phyloP scores from a whole-genome alignment of 2,888 invertebrate species.

The Parasteatoda lunata region DNA sequence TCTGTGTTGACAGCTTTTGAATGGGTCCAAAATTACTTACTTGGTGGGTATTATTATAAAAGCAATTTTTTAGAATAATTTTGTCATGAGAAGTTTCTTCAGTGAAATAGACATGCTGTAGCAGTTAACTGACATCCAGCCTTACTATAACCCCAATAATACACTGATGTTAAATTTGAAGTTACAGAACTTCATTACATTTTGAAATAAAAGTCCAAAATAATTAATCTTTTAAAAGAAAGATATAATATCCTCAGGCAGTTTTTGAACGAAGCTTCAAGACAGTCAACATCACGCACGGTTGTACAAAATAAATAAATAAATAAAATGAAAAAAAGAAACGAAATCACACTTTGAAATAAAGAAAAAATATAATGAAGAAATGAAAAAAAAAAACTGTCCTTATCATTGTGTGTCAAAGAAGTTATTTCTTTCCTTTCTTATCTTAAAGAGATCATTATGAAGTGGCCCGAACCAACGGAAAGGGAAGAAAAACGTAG shows the following conservation, averaged over 20 bases:
- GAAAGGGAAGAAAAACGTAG: conserved; percentile 21
- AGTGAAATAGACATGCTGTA: too few relatives aligned
- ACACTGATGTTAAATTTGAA: too few relatives aligned
- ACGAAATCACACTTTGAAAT: conserved; percentile 14
- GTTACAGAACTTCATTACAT: too few relatives aligned
- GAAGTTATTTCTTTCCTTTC: conserved; percentile 36
- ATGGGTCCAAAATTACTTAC: too few relatives aligned
- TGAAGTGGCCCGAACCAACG: neutral
- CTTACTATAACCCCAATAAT: too few relatives aligned
- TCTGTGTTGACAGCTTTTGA: too few relatives aligned
- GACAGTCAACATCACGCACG: neutral
- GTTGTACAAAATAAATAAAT: neutral
- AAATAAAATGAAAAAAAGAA: neutral
- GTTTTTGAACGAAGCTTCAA: neutral
- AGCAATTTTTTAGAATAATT: too few relatives aligned
- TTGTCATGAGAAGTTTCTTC: too few relatives aligned
- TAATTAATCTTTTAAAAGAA: too few relatives aligned
- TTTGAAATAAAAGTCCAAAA: too few relatives aligned
- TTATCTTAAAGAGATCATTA: conserved; percentile 52
- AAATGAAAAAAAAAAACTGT: conserved; percentile 1
- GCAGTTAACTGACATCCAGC: too few relatives aligned
- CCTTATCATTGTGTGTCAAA: conserved; percentile 33
- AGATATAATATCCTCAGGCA: neutral
- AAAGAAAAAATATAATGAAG: conserved; percentile 22
- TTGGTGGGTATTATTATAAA: too few relatives aligned